A percentile compares a stretch with the other conserved stretches of the same genome.
These are phyloP conservation scores for Sinotaia quadrata DNA, from an alignment of 2,888 invertebrate genomes.

Conservation along the genomic window DNA sequence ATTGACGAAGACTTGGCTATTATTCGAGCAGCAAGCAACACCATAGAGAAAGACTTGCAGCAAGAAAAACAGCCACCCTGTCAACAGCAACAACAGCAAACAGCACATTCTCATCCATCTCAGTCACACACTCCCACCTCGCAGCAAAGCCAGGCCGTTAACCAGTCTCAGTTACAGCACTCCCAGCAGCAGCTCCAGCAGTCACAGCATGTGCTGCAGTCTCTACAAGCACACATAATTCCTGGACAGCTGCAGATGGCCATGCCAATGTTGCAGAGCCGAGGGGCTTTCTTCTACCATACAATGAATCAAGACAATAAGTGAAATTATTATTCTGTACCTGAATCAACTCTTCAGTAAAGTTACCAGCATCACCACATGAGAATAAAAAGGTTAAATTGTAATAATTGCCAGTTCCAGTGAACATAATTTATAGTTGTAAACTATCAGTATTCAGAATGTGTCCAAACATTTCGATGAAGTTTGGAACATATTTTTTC, in stretches of 20 bases:
- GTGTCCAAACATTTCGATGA: too few species aligned
- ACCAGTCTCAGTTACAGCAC: neutral
- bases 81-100: conserved; percentile 11
- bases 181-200: neutral
- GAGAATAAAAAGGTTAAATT: too few species aligned
- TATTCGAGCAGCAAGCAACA: conserved; percentile 25
- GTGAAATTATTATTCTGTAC: neutral
- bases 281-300: conserved; percentile 23
- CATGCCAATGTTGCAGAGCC: conserved; percentile 24
- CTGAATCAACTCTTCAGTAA: too few species aligned
- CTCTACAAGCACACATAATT: conserved; percentile 7
- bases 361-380: too few species aligned
- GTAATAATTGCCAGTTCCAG: too few species aligned
- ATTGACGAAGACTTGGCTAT: conserved; percentile 28
- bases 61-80: neutral
- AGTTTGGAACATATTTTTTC: too few species aligned
- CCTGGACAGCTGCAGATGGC: conserved; percentile 6
- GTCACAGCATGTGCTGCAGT: neutral
- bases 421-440: too few species aligned
- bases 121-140: conserved; percentile 7
- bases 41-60: neutral
- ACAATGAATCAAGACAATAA: conserved; percentile 12
- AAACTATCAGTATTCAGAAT: too few species aligned
- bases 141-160: neutral
- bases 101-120: conserved; percentile 1